A percentile compares a stretch with the other conserved stretches of the same genome.
Conservation (phyloP, 1,140 invertebrate species). For the Mercenaria mercenaria region DNA sequence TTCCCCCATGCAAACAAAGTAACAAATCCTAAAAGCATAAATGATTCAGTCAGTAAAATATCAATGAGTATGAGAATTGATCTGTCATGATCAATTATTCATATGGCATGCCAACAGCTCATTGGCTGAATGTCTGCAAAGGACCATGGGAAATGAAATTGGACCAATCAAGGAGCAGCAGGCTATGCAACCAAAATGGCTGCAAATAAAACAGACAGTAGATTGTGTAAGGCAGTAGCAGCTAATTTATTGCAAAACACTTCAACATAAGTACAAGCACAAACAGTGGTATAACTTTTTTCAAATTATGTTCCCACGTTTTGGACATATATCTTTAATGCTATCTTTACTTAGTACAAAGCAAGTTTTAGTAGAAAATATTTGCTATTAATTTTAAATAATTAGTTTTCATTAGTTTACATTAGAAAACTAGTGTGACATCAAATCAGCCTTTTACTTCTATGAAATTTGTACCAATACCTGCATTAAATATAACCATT, state of each 20-base stretch:
- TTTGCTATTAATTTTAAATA: too few species aligned
- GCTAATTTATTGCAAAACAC: conserved; percentile 68
- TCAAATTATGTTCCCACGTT: conserved; percentile 21
- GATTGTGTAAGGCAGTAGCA: conserved; percentile 58
- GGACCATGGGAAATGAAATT: conserved; percentile 43
- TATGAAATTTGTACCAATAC: too few species aligned
- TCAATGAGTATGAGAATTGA: not conserved
- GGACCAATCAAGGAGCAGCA: conserved; percentile 63
- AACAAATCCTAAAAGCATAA: conserved; percentile 32
- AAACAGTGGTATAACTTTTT: conserved; percentile 52
- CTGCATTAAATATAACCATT: too few species aligned
- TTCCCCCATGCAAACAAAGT: not conserved
- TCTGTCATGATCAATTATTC: not conserved
- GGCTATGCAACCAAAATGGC: conserved; percentile 53
- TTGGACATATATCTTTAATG: not conserved
- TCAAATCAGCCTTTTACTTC: too few species aligned
- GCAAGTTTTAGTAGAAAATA: too few species aligned
- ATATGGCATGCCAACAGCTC: not conserved
- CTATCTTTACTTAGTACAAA: too few species aligned
- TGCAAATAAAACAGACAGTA: conserved; percentile 64
- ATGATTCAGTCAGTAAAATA: not conserved
- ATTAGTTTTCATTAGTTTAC: too few species aligned
- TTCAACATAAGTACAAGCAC: conserved; percentile 62
- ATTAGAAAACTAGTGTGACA: too few species aligned
- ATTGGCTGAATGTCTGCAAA: conserved; percentile 29